A percentile compares a stretch with the other conserved stretches of the same genome.
Evolutionary conservation across 2,797 vertebrate species (phyloP).

Genomic region (Lepilemur septentrionalis): DNA sequence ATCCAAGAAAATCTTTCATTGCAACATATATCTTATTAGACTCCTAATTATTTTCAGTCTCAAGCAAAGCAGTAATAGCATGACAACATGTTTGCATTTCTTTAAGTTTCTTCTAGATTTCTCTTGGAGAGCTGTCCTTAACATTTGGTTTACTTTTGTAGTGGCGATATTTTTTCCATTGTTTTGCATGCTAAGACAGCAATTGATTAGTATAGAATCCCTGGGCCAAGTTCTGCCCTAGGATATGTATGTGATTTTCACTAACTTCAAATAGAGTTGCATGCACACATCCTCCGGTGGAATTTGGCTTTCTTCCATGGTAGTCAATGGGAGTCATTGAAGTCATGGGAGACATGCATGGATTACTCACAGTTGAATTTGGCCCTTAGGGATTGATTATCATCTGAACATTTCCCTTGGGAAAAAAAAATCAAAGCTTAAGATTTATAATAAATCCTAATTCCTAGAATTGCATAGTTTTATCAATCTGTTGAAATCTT

Average conservation of each 20-base stretch:
- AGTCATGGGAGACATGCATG: conserved; percentile 52
- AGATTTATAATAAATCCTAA: conserved; percentile 32
- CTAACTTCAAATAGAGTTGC: conserved; percentile 70
- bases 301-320: conserved; percentile 66
- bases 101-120: conserved; percentile 59
- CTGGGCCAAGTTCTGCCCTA: conserved; percentile 63
- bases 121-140: conserved; percentile 40
- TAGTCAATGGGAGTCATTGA: conserved; percentile 52
- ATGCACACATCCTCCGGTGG: conserved; percentile 14
- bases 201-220: conserved; percentile 69
- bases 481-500: conserved; percentile 35
- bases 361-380: conserved; percentile 43
- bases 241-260: conserved; percentile 60
- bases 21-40: conserved; percentile 62
- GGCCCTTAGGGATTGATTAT: conserved; percentile 48
- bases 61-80: conserved; percentile 33
- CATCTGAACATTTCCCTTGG: conserved; percentile 50
- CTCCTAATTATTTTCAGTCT: conserved; percentile 69
- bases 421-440: conserved; percentile 39
- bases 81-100: conserved; percentile 45
- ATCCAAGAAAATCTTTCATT: conserved; percentile 34
- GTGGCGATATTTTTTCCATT: conserved; percentile 69
- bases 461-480: conserved; percentile 41
- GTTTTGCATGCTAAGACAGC: conserved; percentile 66
- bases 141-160: conserved; percentile 72